phyloP scores from a whole-genome alignment of 2,888 invertebrate species.

The Prosapia bicincta region DNA sequence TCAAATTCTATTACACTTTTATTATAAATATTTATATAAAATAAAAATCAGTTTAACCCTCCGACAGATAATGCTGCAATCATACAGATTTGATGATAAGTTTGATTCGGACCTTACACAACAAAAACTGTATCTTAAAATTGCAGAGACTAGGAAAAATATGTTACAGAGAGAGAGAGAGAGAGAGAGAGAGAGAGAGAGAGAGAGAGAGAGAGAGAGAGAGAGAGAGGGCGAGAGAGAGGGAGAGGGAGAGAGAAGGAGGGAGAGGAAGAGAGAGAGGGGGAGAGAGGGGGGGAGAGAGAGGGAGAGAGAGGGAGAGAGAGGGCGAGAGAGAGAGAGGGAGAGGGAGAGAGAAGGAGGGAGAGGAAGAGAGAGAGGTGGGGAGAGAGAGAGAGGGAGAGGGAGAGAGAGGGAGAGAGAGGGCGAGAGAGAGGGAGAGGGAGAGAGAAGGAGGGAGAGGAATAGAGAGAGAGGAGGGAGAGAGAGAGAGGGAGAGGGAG shows the following conservation, averaged over 20 bases:
- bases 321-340: background rate
- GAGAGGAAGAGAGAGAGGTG: background rate
- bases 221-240: background rate
- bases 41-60: too few relatives aligned
- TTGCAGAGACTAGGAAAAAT: too few relatives aligned
- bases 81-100: too few relatives aligned
- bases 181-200: conserved; percentile 5
- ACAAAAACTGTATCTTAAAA: too few relatives aligned
- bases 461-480: too few relatives aligned
- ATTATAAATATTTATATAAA: too few relatives aligned
- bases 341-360: background rate
- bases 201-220: conserved; percentile 5
- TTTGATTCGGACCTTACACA: too few relatives aligned
- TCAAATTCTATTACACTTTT: too few relatives aligned
- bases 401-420: background rate
- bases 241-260: background rate
- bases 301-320: conserved; percentile 1
- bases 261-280: background rate
- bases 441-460: too few relatives aligned
- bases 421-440: background rate
- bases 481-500: too few relatives aligned
- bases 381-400: conserved; percentile 1
- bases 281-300: background rate
- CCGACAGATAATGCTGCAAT: too few relatives aligned
- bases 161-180: background rate